Base-by-base conservation (phyloP, 2,888 invertebrate genomes). In the Drosophila bunnanda region DNA sequence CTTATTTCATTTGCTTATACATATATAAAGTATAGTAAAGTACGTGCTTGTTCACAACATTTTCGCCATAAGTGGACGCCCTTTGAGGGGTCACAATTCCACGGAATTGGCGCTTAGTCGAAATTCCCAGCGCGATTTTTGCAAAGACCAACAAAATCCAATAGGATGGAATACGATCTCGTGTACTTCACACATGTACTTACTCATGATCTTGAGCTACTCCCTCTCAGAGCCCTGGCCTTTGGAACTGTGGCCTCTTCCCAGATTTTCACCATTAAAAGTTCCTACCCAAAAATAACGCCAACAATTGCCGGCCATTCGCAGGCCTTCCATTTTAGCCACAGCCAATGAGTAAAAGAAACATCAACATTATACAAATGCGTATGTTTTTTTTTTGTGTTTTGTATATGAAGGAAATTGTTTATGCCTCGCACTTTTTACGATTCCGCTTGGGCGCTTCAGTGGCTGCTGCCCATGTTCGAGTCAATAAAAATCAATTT, bases 201-300 rank as follows among this genome's bases (percentile, higher is more conserved):
- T 22, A 36, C 50, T 54, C 68, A 48, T 88, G 88, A 82, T 82
- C 82, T 82, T 88, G 82, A 88, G 77, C 73, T 74, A 82, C 71
- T 75, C 72, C 41, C 50, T 41, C 22, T 68, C 67, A 69, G 62
- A 77, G 75, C 82, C 85, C 75, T 87, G 85, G 85, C 88, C 82
- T 79, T 84, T 79, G 74, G 39, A 0, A 25, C 4, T 25, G 25
- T 25, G 25, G 25, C 30, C 34, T 52, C 41, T 22, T 32, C 65
- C 12, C 30, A n/a, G 15, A 22, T 64, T 65, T 53, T 53, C 38
- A 60, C 66, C 85, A 79, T 82, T 50, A 50, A 74, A 77, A 81
- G 72, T 41, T 48, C 54, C 32, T 32, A 25, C 61, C 61, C 77
- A 20, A 52, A 83, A 80, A 78, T 65, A 74, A 62, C 68, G 38